A percentile compares a stretch with the other conserved stretches of the same genome.
phyloP scores from a whole-genome alignment of 2,113 vertebrate species.

The Misgurnus mizolepis region DNA sequence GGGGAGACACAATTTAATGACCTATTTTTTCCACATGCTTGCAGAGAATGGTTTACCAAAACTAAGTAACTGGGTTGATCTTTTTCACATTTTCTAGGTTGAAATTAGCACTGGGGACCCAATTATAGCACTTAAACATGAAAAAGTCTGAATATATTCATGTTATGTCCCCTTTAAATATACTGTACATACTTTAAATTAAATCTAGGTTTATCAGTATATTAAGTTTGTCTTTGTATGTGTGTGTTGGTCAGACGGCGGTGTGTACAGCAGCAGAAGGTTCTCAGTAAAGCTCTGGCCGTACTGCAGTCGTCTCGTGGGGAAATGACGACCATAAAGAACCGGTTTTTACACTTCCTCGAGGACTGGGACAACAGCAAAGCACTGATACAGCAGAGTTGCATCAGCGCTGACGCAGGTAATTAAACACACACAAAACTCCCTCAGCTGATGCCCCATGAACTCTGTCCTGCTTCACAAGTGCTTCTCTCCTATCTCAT shows the following conservation, averaged over 20 bases:
- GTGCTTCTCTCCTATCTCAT: not conserved
- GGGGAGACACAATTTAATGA: too few species aligned
- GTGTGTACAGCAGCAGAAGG: constrained; percentile 36
- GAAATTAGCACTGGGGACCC: too few species aligned
- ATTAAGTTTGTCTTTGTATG: not conserved
- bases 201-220: too few species aligned
- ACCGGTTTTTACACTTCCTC: constrained; percentile 26
- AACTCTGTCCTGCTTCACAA: constrained; percentile 6
- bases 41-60: too few species aligned
- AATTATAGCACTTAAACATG: too few species aligned
- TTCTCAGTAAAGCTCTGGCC: constrained; percentile 8
- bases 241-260: constrained; percentile 36
- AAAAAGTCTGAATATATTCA: too few species aligned
- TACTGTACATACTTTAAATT: too few species aligned
- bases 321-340: constrained; percentile 35
- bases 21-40: too few species aligned
- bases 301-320: constrained; percentile 24
- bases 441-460: not conserved
- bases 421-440: constrained; percentile 35
- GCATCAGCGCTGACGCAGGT: constrained; percentile 40
- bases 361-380: constrained; percentile 31
- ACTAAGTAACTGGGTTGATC: too few species aligned
- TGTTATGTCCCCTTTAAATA: too few species aligned
- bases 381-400: constrained; percentile 48
- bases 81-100: too few species aligned